Evolutionary conservation across 2,888 invertebrate genomes (phyloP).

Genomic region (Macrophya annulata): DNA sequence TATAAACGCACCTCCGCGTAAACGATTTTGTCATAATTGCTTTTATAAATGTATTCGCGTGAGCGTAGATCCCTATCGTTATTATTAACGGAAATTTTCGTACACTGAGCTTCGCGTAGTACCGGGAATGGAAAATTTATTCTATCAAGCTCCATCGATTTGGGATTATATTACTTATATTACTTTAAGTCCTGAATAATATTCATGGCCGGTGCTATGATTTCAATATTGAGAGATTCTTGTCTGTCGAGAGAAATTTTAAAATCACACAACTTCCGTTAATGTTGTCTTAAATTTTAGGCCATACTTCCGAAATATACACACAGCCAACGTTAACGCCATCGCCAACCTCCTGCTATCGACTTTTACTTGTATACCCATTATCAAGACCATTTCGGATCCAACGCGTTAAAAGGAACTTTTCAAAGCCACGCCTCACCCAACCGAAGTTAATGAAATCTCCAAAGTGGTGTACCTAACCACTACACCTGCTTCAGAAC

Average conservation of each 20-base stretch:
- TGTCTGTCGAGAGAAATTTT: constrained; percentile 4
- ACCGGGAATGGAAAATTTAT: constrained; percentile 69
- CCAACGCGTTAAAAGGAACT: constrained; percentile 39
- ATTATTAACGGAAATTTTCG: constrained; percentile 37
- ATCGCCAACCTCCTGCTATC: constrained; percentile 19
- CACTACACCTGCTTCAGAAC: constrained; percentile 45
- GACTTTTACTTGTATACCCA: constrained; percentile 43
- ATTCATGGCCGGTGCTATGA: constrained; percentile 76
- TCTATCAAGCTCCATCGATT: constrained; percentile 75
- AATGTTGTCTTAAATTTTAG: constrained; percentile 51
- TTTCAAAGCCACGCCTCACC: constrained; percentile 46
- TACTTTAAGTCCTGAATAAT: constrained; percentile 76
- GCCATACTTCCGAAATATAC: constrained; percentile 28
- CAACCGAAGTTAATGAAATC: constrained; percentile 44
- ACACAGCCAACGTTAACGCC: neutral
- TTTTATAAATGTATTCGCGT: constrained; percentile 14
- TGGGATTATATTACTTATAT: constrained; percentile 77
- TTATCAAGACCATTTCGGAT: constrained; percentile 37
- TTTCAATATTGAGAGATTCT: constrained; percentile 72
- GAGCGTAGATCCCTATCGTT: constrained; percentile 13
- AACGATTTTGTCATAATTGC: constrained; percentile 25
- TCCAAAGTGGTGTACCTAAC: constrained; percentile 50
- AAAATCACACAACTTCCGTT: constrained; percentile 44
- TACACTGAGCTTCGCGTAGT: neutral
- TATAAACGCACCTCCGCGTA: constrained; percentile 21